Percentiles rank a stretch among this genome's conserved stretches.
These are phyloP conservation scores for Sylvia borin DNA, from an alignment of 2,797 vertebrate genomes.

Conservation along the genomic window DNA sequence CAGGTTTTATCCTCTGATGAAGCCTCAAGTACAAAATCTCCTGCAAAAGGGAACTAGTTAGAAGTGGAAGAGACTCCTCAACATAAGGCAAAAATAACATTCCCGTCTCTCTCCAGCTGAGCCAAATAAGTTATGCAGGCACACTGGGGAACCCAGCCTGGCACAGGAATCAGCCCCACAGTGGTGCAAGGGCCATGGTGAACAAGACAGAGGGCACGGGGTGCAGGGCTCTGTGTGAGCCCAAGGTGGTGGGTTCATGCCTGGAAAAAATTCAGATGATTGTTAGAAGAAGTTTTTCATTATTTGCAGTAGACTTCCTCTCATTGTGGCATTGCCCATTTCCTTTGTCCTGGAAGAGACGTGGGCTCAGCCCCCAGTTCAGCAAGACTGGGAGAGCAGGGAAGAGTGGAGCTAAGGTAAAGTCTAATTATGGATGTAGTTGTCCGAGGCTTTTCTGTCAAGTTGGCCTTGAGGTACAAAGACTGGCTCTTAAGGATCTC, in stretches of 20 bases:
- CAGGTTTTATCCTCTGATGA: not conserved
- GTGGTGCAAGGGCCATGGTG: too few relatives aligned
- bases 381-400: not conserved
- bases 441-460: not conserved
- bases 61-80: not conserved
- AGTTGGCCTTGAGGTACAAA: not conserved
- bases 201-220: not conserved
- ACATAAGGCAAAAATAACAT: not conserved
- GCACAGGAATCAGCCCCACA: fast-evolving
- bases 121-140: not conserved
- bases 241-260: not conserved
- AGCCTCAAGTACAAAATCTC: not conserved
- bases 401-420: not conserved
- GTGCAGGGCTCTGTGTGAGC: not conserved
- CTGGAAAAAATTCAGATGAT: not conserved
- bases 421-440: not conserved
- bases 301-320: not conserved
- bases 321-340: fast-evolving
- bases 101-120: not conserved
- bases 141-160: fast-evolving
- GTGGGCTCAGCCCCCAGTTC: not conserved
- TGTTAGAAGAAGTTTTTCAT: not conserved
- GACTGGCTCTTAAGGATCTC: not conserved
- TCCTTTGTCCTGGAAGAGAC: not conserved
- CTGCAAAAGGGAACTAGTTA: not conserved